These are phyloP conservation scores for Itoplectis maculator DNA, from an alignment of 2,888 invertebrate species.

Conservation along the genomic window DNA sequence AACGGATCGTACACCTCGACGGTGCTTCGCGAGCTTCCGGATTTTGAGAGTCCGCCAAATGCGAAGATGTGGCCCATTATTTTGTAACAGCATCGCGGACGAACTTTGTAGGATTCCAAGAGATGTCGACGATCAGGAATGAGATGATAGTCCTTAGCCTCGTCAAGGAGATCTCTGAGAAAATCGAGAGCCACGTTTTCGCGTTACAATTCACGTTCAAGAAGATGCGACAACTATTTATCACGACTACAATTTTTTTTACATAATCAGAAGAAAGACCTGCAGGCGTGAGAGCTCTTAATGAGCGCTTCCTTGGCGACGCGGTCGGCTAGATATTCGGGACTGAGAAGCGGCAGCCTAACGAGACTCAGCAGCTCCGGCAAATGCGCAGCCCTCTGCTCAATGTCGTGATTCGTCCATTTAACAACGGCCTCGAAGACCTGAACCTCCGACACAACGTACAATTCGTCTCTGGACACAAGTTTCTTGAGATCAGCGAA, in stretches of 20 bases:
- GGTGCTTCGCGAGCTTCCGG: conserved; percentile 93
- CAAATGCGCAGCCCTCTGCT: conserved; percentile 86
- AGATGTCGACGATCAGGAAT: conserved; percentile 93
- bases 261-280: conserved; percentile 83
- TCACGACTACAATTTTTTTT: not conserved
- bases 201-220: not conserved
- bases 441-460: conserved; percentile 91
- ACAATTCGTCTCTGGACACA: conserved; percentile 91
- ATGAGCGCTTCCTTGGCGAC: conserved; percentile 93
- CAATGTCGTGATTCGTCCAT: conserved; percentile 90
- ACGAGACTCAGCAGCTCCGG: conserved; percentile 91
- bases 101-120: conserved; percentile 91
- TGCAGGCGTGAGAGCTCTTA: conserved; percentile 91
- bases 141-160: conserved; percentile 94
- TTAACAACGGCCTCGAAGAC: conserved; percentile 94
- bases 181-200: conserved; percentile 12
- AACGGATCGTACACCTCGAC: conserved; percentile 94
- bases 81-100: conserved; percentile 90
- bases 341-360: conserved; percentile 92
- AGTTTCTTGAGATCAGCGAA: conserved; percentile 89
- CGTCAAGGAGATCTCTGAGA: conserved; percentile 92
- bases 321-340: conserved; percentile 92
- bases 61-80: conserved; percentile 94
- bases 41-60: conserved; percentile 93
- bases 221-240: not conserved